Base-by-base conservation (phyloP, 64 coral and sea anemone genomes). In the Acropora yongei region DNA sequence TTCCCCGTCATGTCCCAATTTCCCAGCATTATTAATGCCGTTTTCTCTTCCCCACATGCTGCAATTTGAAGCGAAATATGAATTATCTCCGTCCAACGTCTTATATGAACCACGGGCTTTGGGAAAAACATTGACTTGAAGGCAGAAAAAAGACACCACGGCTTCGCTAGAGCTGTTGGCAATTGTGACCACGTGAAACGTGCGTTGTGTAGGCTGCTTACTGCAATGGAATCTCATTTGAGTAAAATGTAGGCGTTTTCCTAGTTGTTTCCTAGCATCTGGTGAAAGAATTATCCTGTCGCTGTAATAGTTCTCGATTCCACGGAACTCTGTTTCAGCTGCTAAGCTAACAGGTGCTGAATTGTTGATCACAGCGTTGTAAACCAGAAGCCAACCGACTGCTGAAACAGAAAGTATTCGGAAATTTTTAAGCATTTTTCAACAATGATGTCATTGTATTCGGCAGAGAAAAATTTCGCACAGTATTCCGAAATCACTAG, bases 151-250 rank as follows among this genome's bases (percentile, higher is more conserved):
- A 41, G 80, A 5, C 0, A 90, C 16, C 4, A 82, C 89, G 49
- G 45, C 48, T 41, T 49, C 51, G 8, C 89, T 78, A 44, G 68
- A 9, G 30, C 46, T 57, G 89, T 83, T 82, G 2, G 2, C 14
- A 3, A 19, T 4, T 47, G 78, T 90, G 47, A 50, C 44, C 44
- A 90, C 41, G 14, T 83, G 68, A 9, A 83, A 49, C 1, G 78
- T 90, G 3, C 78, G 68, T 55, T 68, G 67, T 2, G 30, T 30
- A 30, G n/a, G 8, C 41, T 13, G 5, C 41, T 81, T 80, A 3
- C 78, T 41, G 49, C 89, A 90, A 40, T 82, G 78, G 39, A 90
- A 83, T 58, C 89, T 50, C 14, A 90, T 63, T 45, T 90, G 78
- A 53, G 78, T 58, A 47, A 90, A 90, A 49, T 60, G 13, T 13